Conservation (phyloP, 2,888 invertebrate genomes). For the Drymonia ruficornis region DNA sequence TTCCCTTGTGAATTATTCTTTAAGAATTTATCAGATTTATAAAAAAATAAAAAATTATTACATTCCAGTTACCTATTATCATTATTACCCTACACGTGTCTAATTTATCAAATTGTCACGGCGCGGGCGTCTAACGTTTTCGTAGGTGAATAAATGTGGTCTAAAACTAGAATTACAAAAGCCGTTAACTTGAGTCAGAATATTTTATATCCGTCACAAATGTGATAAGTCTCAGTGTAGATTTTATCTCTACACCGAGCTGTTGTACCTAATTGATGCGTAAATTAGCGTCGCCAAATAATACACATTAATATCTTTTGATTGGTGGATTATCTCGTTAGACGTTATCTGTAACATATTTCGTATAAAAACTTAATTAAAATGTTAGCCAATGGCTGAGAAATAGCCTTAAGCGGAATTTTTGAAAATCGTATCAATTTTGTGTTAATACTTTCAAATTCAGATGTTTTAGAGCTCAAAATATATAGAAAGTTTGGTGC, state of each 20-base stretch:
- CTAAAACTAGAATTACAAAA: neutral
- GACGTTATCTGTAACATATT: neutral
- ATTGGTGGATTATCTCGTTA: neutral
- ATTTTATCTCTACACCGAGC: neutral
- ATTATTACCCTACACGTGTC: neutral
- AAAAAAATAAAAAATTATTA: neutral
- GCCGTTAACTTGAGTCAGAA: neutral
- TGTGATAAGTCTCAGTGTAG: neutral
- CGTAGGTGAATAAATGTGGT: neutral
- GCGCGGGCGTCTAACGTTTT: no score
- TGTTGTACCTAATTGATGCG: neutral
- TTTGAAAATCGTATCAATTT: neutral
- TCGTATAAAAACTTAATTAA: neutral
- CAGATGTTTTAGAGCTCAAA: neutral
- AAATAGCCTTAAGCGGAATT: neutral
- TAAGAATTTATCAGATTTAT: neutral
- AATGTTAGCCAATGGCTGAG: neutral
- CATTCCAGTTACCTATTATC: no score
- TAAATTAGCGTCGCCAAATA: neutral
- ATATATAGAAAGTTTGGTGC: neutral
- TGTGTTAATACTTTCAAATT: neutral
- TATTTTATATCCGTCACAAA: neutral
- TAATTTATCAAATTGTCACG: conserved; percentile 1
- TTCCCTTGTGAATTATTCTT: no score
- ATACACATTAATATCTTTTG: neutral